Evolutionary conservation across 2,113 vertebrate genomes (phyloP), one percentile per base, ranked within the genome.

Genomic region (Serinus canaria): DNA sequence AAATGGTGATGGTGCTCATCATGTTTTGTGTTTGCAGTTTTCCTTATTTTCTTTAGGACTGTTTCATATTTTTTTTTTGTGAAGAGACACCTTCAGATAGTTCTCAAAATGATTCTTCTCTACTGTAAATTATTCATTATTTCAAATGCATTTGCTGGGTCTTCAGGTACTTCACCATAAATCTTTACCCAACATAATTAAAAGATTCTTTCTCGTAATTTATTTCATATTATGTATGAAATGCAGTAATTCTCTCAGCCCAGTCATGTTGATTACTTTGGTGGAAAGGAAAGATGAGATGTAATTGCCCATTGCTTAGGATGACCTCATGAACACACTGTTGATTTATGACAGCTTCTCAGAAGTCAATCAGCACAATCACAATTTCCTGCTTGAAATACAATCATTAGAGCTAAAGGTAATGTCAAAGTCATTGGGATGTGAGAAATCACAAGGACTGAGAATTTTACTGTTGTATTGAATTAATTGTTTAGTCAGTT

Each of bases 241-340:
- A 89, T 72, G 58, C 80, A 76, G 66, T 75, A 72, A 92, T 94
- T 77, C 68, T 83, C 27, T 86, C 27, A 11, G 22, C 46, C 37
- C n/a, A 52, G 78, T 88, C 87, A 56, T 39, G 85, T 83, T 96
- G 94, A 94, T 97, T 92, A 73, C 87, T 95, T 94, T 60, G 50
- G 52, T 94, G 74, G 82, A 87, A 92, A 87, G 79, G 87, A 96
- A 87, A 92, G 76, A 92, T 90, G 75, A 92, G 60, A 59, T 94
- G 78, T 91, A 96, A 94, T 96, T 95, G 78, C 84, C 74, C 76
- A 24, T 94, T 93, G 77, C 66, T 94, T 74, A 83, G 68, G 69
- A 89, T 96, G 92, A 95, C 89, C 92, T 94, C 46, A 50, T 49
- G 77, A 94, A 78, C 80, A 87, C 27, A 39, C 10, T 67, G 75